Evolutionary conservation across 2,888 invertebrate genomes (phyloP), one percentile per base, ranked within the genome.

Genomic region (Litoditis marina): DNA sequence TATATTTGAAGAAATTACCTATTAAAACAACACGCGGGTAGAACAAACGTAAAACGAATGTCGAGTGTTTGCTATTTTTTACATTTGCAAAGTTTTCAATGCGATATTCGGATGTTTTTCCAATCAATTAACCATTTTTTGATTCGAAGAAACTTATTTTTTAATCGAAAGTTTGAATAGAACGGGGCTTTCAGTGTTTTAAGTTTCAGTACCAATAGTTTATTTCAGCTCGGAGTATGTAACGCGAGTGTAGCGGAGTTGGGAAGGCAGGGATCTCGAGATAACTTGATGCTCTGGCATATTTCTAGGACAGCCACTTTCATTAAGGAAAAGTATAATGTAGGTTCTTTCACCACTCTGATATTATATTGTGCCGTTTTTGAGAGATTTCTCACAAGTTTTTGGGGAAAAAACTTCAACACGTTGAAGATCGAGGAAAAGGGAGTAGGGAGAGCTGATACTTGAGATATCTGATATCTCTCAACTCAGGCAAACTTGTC

Each of bases 231-330:
- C 31, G 81, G 81, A 8, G 60, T 69, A 44, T 82, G 82, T 63
- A 69, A 73, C 27, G 77, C 69, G 0, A 73, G 76, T 16, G 50
- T 71, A 16, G 28, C 59, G 3, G 57, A 66, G 59, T 63, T 78
- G 56, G 50, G 59, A 30, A 62, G 63, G 25, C 66, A 77, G 34
- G 60, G 49, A 3, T 64, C 65, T 39, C 59, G 53, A 19, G 72
- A 74, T 13, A 50, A 73, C 7, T 66, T 71, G 11, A 78, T 80
- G 69, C 65, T 82, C 6, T 76, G 76, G 69, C 82, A 82, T 55
- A 81, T 82, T 39, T 68, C 72, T 0, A 52, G 76, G 19, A 74
- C 76, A 3, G 80, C 82, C 2, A 49, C 66, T 27, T 71, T 71
- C 60, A 70, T 81, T 36, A 76, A 77, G 59, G 47, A 72, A 52